These are phyloP conservation scores for Megalops atlanticus DNA, from an alignment of 2,113 vertebrate species.

Conservation along the genomic window DNA sequence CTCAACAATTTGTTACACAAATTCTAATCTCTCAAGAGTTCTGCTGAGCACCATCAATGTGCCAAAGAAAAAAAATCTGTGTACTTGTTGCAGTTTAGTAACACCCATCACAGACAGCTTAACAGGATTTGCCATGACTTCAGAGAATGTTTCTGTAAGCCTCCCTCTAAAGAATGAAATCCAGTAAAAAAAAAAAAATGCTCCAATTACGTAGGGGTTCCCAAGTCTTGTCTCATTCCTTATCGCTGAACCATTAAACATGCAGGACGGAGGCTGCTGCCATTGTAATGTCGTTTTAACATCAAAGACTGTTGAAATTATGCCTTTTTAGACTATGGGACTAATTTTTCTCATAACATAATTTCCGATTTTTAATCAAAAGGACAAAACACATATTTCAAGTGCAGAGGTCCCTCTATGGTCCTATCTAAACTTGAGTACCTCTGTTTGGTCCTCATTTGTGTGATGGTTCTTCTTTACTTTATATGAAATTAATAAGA, in stretches of 20 bases:
- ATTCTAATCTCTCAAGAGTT: background rate
- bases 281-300: slow-evolving; percentile 1
- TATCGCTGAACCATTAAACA: slow-evolving; percentile 16
- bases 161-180: slow-evolving; percentile 18
- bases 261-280: background rate
- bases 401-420: background rate
- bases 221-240: background rate
- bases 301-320: slow-evolving; percentile 15
- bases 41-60: background rate
- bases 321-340: background rate
- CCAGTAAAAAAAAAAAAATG: no score
- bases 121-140: slow-evolving; percentile 22
- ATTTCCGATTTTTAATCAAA: background rate
- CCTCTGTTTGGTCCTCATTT: background rate
- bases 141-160: slow-evolving; percentile 1
- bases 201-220: background rate
- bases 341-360: background rate
- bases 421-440: background rate
- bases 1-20: slow-evolving; percentile 13
- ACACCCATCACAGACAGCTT: slow-evolving; percentile 21
- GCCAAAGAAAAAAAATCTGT: background rate
- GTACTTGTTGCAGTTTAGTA: slow-evolving; percentile 5
- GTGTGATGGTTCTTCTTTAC: background rate
- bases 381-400: background rate
- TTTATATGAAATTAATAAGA: background rate